These are phyloP conservation scores for Cantharis nigra DNA, from an alignment of 2,888 invertebrate species.

Conservation along the genomic window DNA sequence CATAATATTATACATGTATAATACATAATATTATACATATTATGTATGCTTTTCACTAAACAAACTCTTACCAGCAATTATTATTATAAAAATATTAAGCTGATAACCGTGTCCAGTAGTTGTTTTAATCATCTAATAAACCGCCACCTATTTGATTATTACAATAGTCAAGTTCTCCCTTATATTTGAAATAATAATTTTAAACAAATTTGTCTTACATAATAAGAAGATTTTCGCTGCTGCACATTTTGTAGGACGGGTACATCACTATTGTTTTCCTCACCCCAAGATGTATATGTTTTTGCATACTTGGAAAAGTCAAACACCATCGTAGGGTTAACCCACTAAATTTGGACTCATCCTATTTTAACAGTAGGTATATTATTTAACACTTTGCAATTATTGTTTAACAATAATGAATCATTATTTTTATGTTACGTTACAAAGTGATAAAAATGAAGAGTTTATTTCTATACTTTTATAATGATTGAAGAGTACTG, in stretches of 20 bases:
- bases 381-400: neutral
- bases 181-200: neutral
- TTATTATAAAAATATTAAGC: too few relatives aligned
- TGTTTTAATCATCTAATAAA: too few relatives aligned
- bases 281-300: constrained; percentile 17
- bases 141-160: too few relatives aligned
- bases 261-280: neutral
- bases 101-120: too few relatives aligned
- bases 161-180: neutral
- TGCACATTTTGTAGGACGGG: constrained; percentile 15
- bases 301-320: constrained; percentile 28
- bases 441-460: neutral
- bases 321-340: constrained; percentile 25
- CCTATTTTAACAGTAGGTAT: neutral
- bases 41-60: too few relatives aligned
- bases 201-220: constrained; percentile 11
- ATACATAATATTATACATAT: too few relatives aligned
- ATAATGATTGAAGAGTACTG: constrained; percentile 3
- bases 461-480: constrained; percentile 3
- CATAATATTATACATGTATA: too few relatives aligned
- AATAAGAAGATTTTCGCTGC: constrained; percentile 16
- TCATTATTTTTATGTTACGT: neutral
- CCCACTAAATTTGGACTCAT: constrained; percentile 16
- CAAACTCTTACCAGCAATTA: too few relatives aligned
- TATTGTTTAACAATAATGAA: neutral